Evolutionary conservation across 2,797 vertebrate genomes (phyloP), one percentile per base, ranked within the genome.

Genomic region (Tokudaia tokunoshimensis): DNA sequence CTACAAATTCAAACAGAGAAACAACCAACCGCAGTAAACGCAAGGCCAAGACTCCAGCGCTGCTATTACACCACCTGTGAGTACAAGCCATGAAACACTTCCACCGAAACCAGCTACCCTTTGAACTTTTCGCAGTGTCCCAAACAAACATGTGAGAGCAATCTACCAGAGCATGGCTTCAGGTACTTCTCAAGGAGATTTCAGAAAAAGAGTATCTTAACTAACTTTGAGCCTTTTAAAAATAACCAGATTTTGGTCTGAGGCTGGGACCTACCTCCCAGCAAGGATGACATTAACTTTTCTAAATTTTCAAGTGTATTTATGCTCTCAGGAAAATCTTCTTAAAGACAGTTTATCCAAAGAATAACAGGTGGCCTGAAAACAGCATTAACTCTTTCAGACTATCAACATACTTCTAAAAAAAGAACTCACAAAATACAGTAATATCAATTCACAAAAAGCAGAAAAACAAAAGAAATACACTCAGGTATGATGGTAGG

Each of bases 221-320:
- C 31, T n/a, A 92, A 92, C 19, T 81, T 0, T 83, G 29, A 94
- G 34, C 29, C 84, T 93, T 76, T 81, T n/a, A 78, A 81, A 92
- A 95, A 95, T 61, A 91, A 90, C 3, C 37, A 95, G 52, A 92
- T 50, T 94, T 75, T 75, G 57, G 74, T 72, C 57, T 94, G 83
- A 88, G 44, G 57, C n/a, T 88, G 59, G 44, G 59, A 76, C 6
- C 31, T 89, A 87, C 29, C 81, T 92, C 29, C 50, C n/a, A 83
- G 74, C 0, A 55, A 55, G 52, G 29, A 12, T 84, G 78, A 26
- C 79, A 91, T 85, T 78, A 94, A 72, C 7, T 44, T 65, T 19
- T 91, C 44, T 89, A 95, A 95, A 94, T 67, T 83, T 96, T 89
- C 67, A 95, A 81, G 63, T 89, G 55, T 95, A 94, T 86, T 94